Conservation (phyloP, 2,113 vertebrate genomes). For the Microtus montanus region DNA sequence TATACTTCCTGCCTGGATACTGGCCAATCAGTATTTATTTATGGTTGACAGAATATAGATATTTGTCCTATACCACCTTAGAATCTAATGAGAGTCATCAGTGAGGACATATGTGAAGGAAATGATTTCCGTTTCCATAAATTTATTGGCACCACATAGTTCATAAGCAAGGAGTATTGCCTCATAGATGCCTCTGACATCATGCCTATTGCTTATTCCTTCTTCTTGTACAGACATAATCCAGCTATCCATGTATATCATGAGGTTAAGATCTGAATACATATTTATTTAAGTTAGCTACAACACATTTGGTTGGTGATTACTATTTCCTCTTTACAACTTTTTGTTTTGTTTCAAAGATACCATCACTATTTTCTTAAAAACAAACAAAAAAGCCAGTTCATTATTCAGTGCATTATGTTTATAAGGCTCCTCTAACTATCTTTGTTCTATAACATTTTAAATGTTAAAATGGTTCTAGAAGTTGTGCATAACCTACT, state of each 20-base stretch:
- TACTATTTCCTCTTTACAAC: not conserved
- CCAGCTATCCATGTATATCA: too few relatives aligned
- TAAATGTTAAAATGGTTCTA: not conserved
- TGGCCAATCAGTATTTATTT: too few relatives aligned
- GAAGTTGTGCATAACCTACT: not conserved
- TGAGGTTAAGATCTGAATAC: not conserved
- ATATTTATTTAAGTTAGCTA: not conserved
- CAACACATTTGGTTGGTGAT: not conserved
- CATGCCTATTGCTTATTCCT: not conserved
- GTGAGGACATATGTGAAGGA: not conserved
- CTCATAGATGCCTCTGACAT: not conserved
- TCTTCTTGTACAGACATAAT: not conserved
- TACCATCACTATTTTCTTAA: not conserved
- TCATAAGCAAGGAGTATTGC: not conserved
- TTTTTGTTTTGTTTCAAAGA: not conserved
- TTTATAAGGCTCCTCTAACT: rapidly evolving
- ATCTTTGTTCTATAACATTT: not conserved
- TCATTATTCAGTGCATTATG: not conserved
- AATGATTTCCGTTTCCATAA: not conserved
- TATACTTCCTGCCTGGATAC: too few relatives aligned
- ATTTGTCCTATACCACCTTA: too few relatives aligned
- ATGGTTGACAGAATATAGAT: too few relatives aligned
- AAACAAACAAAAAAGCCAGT: not conserved
- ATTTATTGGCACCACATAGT: not conserved
- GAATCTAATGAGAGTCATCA: not conserved